Base-by-base conservation (phyloP, 2,888 invertebrate species). In the Scaptomyza tumidula region DNA sequence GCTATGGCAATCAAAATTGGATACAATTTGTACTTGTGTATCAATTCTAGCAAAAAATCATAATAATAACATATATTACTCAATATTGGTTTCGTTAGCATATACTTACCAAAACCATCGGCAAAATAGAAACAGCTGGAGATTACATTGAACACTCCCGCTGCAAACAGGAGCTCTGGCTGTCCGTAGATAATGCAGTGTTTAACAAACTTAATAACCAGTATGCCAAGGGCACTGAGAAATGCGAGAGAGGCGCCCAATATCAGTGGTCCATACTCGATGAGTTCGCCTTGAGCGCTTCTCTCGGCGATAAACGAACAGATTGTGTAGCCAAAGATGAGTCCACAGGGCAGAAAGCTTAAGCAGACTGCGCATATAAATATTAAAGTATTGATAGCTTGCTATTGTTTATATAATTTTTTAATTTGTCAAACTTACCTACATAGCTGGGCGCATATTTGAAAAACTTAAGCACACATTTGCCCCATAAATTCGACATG, bases 61-160 rank as follows among this genome's bases (percentile, higher is more conserved):
- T 29, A 29, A 7, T 29, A 29, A 29, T 29, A 29, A 29, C 0
- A 29, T 29, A 29, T 29, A 29, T 29, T 6, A 7, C 29, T 29
- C 1, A 29, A 29, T 29, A 29, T 7, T n/a, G n/a, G n/a, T 16
- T 14, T 29, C 7, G 10, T 10, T 33, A 33, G 33, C 33, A 33
- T 0, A n/a, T 44, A 45, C 90, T 90, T 65, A 91, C 91, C 90
- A 56, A 82, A 78, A 24, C 87, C 84, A 65, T 89, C 80, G 44
- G 84, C 90, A 75, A 91, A 91, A 70, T 90, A 91, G 63, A 91
- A 91, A 39, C 90, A 88, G 57, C 91, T 90, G n/a, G 88, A 88
- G 11, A 91, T 63, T 19, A 91, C 69, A 86, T 90, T 81, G 53
- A 90, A 86, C 4, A 60, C 69, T 4, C 71, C 86, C 0, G 88